A percentile compares a stretch with the other conserved stretches of the same genome.
phyloP scores from a whole-genome alignment of 2,113 vertebrate species.

The Thomomys bottae region DNA sequence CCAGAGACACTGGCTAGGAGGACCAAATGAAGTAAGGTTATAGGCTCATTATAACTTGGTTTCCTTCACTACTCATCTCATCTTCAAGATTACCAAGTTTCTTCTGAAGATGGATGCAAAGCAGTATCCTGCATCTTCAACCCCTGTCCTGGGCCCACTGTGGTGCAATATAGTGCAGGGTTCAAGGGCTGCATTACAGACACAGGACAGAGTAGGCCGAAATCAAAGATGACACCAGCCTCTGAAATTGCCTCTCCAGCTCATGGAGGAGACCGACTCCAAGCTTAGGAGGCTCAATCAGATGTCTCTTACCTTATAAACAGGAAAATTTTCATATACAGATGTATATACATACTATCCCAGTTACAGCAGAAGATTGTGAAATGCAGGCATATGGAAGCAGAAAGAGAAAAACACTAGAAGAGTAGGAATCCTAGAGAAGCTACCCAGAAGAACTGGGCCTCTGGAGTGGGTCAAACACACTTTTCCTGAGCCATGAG shows the following conservation, averaged over 20 bases:
- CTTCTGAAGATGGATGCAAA: conserved; percentile 23
- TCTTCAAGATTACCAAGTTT: background rate
- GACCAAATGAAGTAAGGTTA: background rate
- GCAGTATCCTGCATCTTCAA: background rate
- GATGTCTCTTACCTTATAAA: background rate
- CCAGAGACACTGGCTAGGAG: background rate
- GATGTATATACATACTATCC: background rate
- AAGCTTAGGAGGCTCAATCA: background rate
- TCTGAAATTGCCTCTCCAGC: conserved; percentile 6
- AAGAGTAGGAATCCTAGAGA: background rate
- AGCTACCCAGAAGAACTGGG: background rate
- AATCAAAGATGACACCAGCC: background rate
- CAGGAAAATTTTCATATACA: background rate
- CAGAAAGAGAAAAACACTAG: background rate
- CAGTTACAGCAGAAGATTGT: background rate
- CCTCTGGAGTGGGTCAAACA: background rate
- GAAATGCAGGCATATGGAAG: background rate
- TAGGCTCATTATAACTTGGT: conserved; percentile 23
- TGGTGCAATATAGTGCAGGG: background rate
- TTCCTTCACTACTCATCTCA: conserved; percentile 25
- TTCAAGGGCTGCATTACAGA: background rate
- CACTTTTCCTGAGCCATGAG: background rate
- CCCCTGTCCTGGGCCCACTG: background rate
- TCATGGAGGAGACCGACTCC: background rate
- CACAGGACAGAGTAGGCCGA: background rate